Percentiles rank a stretch among this genome's conserved stretches.
Conservation (phyloP, 2,888 invertebrate genomes). For the Colletes collaris region DNA sequence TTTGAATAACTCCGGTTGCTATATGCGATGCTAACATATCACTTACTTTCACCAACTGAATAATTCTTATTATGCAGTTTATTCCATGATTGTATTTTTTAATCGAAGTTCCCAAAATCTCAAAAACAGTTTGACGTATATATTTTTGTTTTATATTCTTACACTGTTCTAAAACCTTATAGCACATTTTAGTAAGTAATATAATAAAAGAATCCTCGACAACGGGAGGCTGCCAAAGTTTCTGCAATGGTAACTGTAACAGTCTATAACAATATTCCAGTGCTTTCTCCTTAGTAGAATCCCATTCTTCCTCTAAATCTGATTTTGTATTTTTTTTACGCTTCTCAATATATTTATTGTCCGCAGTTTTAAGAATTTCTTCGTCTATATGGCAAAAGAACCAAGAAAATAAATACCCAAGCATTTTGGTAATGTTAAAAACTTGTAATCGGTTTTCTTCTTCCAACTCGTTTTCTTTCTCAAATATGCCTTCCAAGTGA, state of each 20-base stretch:
- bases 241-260: constrained; percentile 88
- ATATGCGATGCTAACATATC: constrained; percentile 89
- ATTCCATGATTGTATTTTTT: constrained; percentile 93
- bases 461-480: constrained; percentile 57
- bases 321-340: constrained; percentile 76
- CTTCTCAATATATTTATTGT: constrained; percentile 65
- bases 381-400: constrained; percentile 74
- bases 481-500: constrained; percentile 71
- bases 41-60: constrained; percentile 89
- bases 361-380: constrained; percentile 60
- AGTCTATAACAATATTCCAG: constrained; percentile 88
- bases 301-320: constrained; percentile 87
- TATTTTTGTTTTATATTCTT: constrained; percentile 86
- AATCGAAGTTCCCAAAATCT: constrained; percentile 90
- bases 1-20: constrained; percentile 88
- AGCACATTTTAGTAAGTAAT: constrained; percentile 88
- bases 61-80: constrained; percentile 89
- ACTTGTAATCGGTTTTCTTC: constrained; percentile 66
- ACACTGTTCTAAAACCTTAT: constrained; percentile 88
- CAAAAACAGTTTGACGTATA: constrained; percentile 86
- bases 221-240: constrained; percentile 92
- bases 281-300: constrained; percentile 87
- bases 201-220: constrained; percentile 92
- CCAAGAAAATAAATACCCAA: constrained; percentile 75
- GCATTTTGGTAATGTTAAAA: constrained; percentile 76